Evolutionary conservation across 64 coral and sea anemone genomes (phyloP).

Genomic region (Cladopsammia gracilis): DNA sequence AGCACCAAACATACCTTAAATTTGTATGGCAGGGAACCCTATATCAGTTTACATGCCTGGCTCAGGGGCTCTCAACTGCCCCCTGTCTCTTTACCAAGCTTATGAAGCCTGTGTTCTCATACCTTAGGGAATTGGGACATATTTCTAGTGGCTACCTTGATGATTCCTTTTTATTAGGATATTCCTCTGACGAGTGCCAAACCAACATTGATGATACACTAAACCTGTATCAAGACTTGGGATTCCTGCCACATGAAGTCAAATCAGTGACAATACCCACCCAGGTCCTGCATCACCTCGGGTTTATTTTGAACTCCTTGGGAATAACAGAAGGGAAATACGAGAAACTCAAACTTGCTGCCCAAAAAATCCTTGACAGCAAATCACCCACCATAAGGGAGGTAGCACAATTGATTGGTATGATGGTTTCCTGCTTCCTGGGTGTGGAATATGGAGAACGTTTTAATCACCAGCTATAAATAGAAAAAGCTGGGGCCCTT

Average conservation of each 20-base stretch:
- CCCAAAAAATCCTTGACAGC: conserved; percentile 41
- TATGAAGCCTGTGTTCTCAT: conserved; percentile 60
- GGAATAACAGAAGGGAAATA: conserved; percentile 35
- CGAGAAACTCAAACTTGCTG: conserved; percentile 16
- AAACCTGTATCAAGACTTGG: conserved; percentile 31
- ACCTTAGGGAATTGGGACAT: conserved; percentile 54
- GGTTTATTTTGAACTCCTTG: conserved; percentile 55
- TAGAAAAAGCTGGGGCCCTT: conserved; percentile 15
- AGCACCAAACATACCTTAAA: conserved; percentile 62
- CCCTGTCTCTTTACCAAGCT: conserved; percentile 33
- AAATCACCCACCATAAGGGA: conserved; percentile 35
- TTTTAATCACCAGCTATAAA: conserved; percentile 9
- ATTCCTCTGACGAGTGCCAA: conserved; percentile 38
- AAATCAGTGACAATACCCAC: conserved; percentile 70
- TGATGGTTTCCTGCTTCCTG: conserved; percentile 46
- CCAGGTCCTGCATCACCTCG: conserved; percentile 32
- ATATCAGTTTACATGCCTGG: conserved; percentile 63
- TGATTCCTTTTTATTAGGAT: conserved; percentile 39
- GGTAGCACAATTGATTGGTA: conserved; percentile 14
- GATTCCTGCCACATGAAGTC: conserved; percentile 39
- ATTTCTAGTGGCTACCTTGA: conserved; percentile 48
- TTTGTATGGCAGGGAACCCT: conserved; percentile 34
- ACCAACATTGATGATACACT: conserved; percentile 58
- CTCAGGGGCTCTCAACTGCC: conserved; percentile 40
- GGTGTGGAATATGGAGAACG: conserved; percentile 18